Evolutionary conservation across 2,797 vertebrate genomes (phyloP).

Genomic region (Acipenser oxyrinchus): DNA sequence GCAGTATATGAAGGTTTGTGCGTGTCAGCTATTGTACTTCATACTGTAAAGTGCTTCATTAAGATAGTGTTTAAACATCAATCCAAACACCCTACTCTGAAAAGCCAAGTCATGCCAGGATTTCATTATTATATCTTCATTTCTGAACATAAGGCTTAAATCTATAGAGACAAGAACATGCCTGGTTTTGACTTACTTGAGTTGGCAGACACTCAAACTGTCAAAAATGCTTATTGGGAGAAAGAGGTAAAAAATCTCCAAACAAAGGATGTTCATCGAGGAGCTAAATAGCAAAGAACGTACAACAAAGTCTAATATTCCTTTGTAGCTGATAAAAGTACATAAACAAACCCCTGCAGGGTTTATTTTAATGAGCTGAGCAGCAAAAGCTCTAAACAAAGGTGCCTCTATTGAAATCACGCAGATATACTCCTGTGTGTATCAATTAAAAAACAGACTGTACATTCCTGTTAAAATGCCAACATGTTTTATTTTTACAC

Average conservation of each 20-base stretch:
- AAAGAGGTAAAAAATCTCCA: conserved; percentile 7
- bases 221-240: conserved; percentile 15
- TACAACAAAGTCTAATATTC: neutral
- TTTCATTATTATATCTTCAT: conserved; percentile 25
- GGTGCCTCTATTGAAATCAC: no score
- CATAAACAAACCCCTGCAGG: no score
- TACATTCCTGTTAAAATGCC: no score
- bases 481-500: no score
- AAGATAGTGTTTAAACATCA: conserved; percentile 15
- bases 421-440: no score
- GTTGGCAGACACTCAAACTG: conserved; percentile 13
- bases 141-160: conserved; percentile 20
- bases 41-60: conserved; percentile 11
- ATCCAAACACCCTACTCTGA: conserved; percentile 25
- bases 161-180: conserved; percentile 18
- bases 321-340: neutral
- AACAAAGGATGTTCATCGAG: conserved; percentile 4
- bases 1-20: neutral
- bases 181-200: conserved; percentile 8
- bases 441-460: no score
- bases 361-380: no score
- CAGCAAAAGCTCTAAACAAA: no score
- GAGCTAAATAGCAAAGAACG: neutral
- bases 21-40: no score
- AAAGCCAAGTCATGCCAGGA: conserved; percentile 47